Evolutionary conservation across 1,140 invertebrate genomes (phyloP), one percentile per base, ranked within the genome.

Genomic region (Ruditapes philippinarum): DNA sequence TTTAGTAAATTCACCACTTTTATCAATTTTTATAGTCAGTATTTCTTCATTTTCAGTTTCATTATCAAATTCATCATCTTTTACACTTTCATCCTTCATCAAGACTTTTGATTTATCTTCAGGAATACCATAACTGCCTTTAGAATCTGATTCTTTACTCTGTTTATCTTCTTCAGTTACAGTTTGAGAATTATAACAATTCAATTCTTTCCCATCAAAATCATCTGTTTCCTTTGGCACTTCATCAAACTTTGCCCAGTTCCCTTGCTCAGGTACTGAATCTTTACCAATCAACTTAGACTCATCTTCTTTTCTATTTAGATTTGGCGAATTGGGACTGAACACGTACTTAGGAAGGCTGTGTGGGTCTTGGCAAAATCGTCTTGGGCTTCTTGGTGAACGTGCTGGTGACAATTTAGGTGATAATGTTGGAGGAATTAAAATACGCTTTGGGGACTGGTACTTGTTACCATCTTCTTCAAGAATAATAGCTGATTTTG

Each of bases 401-500:
- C 76, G 60, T 31, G 90, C 84, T 54, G 91, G 90, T 45, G 93
- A 93, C 11, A 89, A 54, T 2, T 92, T 89, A 38, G 93, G 94
- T 11, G 94, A 93, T 0, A 94, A 85, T 12, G 91, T 92, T n/a
- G 94, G 94, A 28, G 95, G 95, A 22, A 95, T 92, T 11, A 95
- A 88, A 28, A 95, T 92, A 36, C 94, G 57, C 49, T 93, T 92
- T 0, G 95, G 95, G 1, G 95, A 95, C 12, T 87, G 40, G 12
- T 90, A 91, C 31, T 92, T 80, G 28, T 80, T 87, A 14, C 91
- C 92, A 83, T 92, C 92, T 68, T 93, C 91, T 45, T 93, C 89
- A 17, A 95, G 91, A 38, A 95, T 88, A 42, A 95, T 89, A 36
- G 93, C 94, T 54, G 94, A 93, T 49, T 91, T 93, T 25, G 92